Evolutionary conservation across 2,888 invertebrate genomes (phyloP).

Genomic region (Synanthedon myopaeformis): DNA sequence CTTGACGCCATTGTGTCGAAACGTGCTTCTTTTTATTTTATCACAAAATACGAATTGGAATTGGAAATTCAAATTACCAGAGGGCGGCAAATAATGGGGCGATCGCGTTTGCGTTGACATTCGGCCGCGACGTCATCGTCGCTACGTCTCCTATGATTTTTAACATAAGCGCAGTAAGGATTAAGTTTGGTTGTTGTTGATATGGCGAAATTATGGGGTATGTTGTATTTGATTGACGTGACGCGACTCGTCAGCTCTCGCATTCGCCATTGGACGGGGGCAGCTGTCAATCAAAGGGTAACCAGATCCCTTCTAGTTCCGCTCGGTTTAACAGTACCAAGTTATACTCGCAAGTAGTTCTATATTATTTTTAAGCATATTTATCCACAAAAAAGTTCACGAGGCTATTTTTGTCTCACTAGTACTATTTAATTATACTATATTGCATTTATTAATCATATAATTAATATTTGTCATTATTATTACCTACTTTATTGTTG

Average conservation of each 20-base stretch:
- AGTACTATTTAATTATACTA: too few species aligned
- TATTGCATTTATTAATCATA: too few species aligned
- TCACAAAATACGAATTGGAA: constrained; percentile 70
- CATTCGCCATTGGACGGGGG: constrained; percentile 82
- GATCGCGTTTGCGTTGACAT: constrained; percentile 64
- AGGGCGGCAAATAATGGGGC: constrained; percentile 69
- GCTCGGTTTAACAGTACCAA: constrained; percentile 24
- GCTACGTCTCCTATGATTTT: constrained; percentile 22
- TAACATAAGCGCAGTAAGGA: constrained; percentile 26
- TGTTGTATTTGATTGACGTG: constrained; percentile 78
- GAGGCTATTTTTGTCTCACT: too few species aligned
- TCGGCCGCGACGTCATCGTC: constrained; percentile 30
- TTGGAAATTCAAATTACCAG: constrained; percentile 71
- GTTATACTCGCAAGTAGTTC: too few species aligned
- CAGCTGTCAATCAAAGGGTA: constrained; percentile 81
- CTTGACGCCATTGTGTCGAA: constrained; percentile 71
- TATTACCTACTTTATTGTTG: too few species aligned
- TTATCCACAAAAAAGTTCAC: too few species aligned
- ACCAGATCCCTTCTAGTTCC: constrained; percentile 52
- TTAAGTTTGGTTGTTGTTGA: constrained; percentile 21
- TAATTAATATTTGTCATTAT: too few species aligned
- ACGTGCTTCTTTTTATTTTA: constrained; percentile 66
- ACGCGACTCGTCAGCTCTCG: constrained; percentile 83
- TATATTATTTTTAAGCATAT: too few species aligned
- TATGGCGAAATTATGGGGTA: constrained; percentile 32